phyloP scores from a whole-genome alignment of 1,140 invertebrate genomes.

The Bombus breviceps region DNA sequence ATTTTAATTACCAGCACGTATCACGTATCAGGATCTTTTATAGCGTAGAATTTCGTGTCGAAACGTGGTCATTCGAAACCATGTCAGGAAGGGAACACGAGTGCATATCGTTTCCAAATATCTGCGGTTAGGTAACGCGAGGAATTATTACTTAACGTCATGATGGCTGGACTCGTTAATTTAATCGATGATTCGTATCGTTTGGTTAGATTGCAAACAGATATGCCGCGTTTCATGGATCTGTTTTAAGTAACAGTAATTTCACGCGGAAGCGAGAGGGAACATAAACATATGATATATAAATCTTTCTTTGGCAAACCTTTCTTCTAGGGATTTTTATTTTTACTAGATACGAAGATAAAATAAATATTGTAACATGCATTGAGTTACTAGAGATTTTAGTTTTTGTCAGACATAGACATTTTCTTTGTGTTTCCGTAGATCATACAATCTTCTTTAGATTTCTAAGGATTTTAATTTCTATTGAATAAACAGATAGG shows the following conservation, averaged over 20 bases:
- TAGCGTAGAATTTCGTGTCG: neutral
- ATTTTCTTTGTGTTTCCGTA: no score
- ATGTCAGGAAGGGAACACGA: neutral
- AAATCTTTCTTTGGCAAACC: neutral
- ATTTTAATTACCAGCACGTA: neutral
- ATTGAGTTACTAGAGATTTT: neutral
- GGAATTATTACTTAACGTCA: neutral
- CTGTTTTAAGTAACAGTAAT: neutral
- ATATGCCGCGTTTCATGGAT: neutral
- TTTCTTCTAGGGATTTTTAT: neutral
- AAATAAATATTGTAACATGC: no score
- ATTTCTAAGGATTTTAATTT: neutral
- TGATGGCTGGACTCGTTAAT: neutral
- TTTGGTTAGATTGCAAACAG: neutral
- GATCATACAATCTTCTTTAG: neutral
- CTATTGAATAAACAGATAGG: neutral
- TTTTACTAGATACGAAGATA: neutral
- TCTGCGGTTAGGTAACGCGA: neutral
- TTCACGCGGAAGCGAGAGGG: neutral
- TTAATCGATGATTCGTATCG: neutral
- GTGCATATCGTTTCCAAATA: neutral
- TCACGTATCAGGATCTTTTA: neutral
- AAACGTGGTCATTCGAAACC: constrained; percentile 3
- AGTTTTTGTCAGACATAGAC: neutral
- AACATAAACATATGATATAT: neutral